Conservation (phyloP, 1,140 invertebrate genomes). For the Piezodorus guildinii region DNA sequence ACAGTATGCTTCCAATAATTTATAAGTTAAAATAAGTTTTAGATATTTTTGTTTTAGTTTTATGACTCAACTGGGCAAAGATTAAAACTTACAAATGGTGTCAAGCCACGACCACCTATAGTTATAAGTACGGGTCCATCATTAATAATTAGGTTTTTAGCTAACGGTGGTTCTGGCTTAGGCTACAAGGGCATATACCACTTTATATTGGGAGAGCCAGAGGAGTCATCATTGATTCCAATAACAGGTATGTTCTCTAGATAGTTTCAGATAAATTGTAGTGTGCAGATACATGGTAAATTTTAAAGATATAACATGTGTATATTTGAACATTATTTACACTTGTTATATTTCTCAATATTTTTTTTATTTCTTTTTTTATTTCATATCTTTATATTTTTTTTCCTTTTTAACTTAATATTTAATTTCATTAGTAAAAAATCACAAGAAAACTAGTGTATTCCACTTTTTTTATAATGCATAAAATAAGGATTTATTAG, state of each 20-base stretch:
- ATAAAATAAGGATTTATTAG: too few species aligned
- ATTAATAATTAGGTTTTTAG: constrained; percentile 53
- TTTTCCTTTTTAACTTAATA: too few species aligned
- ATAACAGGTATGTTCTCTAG: constrained; percentile 39
- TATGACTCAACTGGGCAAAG: constrained; percentile 58
- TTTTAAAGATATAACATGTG: background rate
- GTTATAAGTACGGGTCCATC: constrained; percentile 51
- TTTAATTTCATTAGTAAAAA: too few species aligned
- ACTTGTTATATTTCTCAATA: too few species aligned
- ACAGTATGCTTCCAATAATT: too few species aligned
- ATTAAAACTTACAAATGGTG: constrained; percentile 51
- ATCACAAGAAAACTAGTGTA: too few species aligned
- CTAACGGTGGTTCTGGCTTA: constrained; percentile 53
- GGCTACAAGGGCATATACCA: constrained; percentile 58
- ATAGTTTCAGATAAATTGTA: constrained; percentile 18
- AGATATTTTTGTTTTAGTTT: constrained; percentile 37
- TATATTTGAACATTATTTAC: background rate
- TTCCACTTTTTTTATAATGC: too few species aligned
- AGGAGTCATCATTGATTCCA: constrained; percentile 42
- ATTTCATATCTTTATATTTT: too few species aligned
- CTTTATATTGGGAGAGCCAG: constrained; percentile 40
- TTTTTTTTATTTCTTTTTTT: too few species aligned
- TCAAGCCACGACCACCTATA: constrained; percentile 54
- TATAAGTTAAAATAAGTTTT: too few species aligned
- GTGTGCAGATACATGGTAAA: background rate